phyloP scores from a whole-genome alignment of 2,888 invertebrate species.

The Aphelenchoides bicaudatus region DNA sequence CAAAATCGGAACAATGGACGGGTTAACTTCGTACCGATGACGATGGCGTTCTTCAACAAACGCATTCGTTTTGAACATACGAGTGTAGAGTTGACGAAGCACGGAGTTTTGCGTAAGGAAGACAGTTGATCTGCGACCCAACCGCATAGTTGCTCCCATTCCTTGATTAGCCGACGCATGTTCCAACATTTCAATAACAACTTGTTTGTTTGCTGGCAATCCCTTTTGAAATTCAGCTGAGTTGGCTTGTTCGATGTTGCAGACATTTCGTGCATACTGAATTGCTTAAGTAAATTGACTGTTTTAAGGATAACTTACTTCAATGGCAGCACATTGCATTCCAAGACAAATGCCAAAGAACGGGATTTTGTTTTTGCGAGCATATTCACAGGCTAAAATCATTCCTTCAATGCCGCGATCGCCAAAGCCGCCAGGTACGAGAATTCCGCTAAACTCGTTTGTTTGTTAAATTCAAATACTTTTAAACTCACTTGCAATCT shows the following conservation, averaged over 20 bases:
- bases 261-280: constrained; percentile 79
- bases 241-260: constrained; percentile 75
- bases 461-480: neutral
- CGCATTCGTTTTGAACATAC: constrained; percentile 9
- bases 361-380: constrained; percentile 81
- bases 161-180: constrained; percentile 76
- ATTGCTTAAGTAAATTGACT: no score
- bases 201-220: constrained; percentile 33
- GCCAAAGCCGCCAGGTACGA: constrained; percentile 97
- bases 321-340: constrained; percentile 90
- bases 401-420: constrained; percentile 91
- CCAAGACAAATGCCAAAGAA: constrained; percentile 96
- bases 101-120: constrained; percentile 68
- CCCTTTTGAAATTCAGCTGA: constrained; percentile 74
- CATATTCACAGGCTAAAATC: constrained; percentile 87
- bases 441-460: constrained; percentile 72
- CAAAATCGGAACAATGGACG: constrained; percentile 74
- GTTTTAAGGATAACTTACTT: no score
- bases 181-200: constrained; percentile 94
- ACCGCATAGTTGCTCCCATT: constrained; percentile 94
- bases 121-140: constrained; percentile 84
- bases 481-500: constrained; percentile 43
- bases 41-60: constrained; percentile 87
- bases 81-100: constrained; percentile 63
- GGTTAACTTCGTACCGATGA: constrained; percentile 90